These are phyloP conservation scores for Pyrocoelia pectoralis DNA, from an alignment of 2,888 invertebrate species.

Conservation along the genomic window DNA sequence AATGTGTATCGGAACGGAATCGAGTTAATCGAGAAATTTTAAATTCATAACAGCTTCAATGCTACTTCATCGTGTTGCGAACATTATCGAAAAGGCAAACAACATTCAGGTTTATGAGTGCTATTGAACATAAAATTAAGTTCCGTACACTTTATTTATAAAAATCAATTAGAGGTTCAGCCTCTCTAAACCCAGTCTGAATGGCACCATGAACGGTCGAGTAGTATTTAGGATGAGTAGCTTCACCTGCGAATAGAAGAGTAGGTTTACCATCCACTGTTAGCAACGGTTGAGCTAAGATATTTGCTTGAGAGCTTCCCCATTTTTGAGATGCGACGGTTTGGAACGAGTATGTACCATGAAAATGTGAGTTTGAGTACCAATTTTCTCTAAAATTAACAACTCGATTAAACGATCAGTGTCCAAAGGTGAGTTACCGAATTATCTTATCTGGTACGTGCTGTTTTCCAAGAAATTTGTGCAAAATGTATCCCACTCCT, in stretches of 20 bases:
- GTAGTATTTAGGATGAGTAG: conserved; percentile 56
- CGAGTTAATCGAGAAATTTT: too few species aligned
- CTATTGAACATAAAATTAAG: too few species aligned
- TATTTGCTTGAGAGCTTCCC: not conserved
- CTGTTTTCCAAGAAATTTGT: conserved; percentile 42
- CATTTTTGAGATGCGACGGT: conserved; percentile 62
- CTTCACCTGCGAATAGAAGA: conserved; percentile 65
- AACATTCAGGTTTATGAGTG: too few species aligned
- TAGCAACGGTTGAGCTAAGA: conserved; percentile 47
- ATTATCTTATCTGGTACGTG: conserved; percentile 51
- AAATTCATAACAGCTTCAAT: too few species aligned
- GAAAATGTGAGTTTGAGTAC: conserved; percentile 69
- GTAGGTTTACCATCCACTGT: conserved; percentile 47
- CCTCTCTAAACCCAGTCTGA: conserved; percentile 59
- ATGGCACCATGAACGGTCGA: conserved; percentile 62
- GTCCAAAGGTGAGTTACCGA: not conserved
- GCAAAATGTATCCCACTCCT: conserved; percentile 61
- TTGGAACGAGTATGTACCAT: conserved; percentile 73
- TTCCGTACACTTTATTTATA: too few species aligned
- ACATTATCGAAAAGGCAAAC: too few species aligned
- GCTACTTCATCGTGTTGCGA: too few species aligned
- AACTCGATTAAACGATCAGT: not conserved
- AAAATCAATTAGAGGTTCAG: conserved; percentile 43
- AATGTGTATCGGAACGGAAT: too few species aligned
- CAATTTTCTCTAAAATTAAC: conserved; percentile 57